phyloP scores from a whole-genome alignment of 2,113 vertebrate genomes.

The Orthonyx spaldingii region DNA sequence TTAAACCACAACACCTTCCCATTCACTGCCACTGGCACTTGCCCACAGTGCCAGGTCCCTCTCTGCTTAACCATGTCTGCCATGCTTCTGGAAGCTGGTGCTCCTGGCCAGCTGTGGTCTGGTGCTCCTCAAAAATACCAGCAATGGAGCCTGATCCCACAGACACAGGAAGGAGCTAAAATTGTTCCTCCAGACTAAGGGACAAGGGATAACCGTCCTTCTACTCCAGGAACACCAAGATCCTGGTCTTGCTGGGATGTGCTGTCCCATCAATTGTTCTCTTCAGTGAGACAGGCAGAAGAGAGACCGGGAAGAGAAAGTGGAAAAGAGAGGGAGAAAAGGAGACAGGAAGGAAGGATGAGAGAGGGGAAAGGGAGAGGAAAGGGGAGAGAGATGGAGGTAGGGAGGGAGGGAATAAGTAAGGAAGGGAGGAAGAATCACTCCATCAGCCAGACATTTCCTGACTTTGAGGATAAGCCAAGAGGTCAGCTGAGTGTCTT shows the following conservation, averaged over 20 bases:
- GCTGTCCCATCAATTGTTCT: neutral
- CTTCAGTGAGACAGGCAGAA: neutral
- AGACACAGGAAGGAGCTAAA: neutral
- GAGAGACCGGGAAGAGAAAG: neutral
- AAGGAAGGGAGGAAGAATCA: neutral
- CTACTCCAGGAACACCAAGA: neutral
- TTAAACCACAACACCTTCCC: neutral
- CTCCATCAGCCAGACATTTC: neutral
- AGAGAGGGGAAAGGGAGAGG: neutral
- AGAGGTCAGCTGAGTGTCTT: neutral
- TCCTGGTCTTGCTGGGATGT: neutral
- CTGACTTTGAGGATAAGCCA: neutral
- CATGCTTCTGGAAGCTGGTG: neutral
- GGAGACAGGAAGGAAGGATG: neutral
- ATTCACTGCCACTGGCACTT: neutral
- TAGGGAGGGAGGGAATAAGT: neutral
- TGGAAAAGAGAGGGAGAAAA: neutral
- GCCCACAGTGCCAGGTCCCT: neutral
- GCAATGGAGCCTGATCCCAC: neutral
- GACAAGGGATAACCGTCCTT: neutral
- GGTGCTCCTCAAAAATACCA: neutral
- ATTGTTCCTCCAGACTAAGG: neutral
- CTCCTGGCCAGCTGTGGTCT: neutral
- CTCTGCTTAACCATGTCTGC: accelerated
- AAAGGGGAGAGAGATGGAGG: neutral